These are phyloP conservation scores for Climacteris rufus DNA, from an alignment of 2,113 vertebrate genomes.

Conservation along the genomic window DNA sequence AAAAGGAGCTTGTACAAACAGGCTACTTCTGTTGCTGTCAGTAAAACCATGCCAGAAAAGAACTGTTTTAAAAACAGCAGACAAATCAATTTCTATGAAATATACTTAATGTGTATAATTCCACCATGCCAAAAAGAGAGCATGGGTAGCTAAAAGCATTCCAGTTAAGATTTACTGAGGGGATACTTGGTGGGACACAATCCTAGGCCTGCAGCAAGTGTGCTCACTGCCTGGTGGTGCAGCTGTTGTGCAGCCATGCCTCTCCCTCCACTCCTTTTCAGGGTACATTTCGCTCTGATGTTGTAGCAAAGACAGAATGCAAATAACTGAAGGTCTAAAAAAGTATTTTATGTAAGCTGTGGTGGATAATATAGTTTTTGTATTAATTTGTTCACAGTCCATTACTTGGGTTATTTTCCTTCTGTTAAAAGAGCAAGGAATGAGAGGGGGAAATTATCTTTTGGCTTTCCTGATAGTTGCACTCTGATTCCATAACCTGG, in stretches of 20 bases:
- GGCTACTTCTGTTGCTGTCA: neutral
- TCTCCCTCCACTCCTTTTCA: neutral
- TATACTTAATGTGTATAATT: accelerated
- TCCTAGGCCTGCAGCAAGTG: no score
- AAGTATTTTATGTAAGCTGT: neutral
- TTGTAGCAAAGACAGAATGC: neutral
- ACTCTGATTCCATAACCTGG: neutral
- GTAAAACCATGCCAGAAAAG: neutral
- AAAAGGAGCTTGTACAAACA: neutral
- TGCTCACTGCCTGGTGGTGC: neutral
- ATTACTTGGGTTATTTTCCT: neutral
- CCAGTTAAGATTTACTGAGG: neutral
- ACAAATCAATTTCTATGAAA: neutral
- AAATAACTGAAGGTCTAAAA: neutral
- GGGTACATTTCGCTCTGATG: neutral
- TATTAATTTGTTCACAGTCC: neutral
- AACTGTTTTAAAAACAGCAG: neutral
- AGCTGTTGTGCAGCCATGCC: neutral
- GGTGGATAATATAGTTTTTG: no score
- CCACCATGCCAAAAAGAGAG: accelerated
- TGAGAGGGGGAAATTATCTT: neutral
- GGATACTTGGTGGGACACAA: accelerated
- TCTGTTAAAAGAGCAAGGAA: neutral
- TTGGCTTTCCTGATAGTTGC: neutral
- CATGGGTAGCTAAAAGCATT: accelerated